These are phyloP conservation scores for Drosophila sucinea DNA, from an alignment of 1,140 invertebrate species.

Conservation along the genomic window DNA sequence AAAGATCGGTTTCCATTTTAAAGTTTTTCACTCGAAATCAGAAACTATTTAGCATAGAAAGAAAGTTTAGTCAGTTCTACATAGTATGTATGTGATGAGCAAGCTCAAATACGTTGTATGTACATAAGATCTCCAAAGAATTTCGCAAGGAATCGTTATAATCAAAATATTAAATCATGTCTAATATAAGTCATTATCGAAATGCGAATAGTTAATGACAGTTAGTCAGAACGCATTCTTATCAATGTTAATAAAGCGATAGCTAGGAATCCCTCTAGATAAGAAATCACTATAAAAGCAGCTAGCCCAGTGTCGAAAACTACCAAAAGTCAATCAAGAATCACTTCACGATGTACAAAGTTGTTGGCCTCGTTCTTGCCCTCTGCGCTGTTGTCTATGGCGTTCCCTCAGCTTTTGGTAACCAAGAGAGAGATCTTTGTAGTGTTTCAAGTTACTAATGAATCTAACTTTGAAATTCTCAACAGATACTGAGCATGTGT, in stretches of 20 bases:
- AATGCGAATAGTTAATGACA: background rate
- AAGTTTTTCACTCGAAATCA: no score
- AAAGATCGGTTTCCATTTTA: no score
- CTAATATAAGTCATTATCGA: background rate
- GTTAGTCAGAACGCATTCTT: slow-evolving; percentile 40
- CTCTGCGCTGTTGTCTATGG: slow-evolving; percentile 40
- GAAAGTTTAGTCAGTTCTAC: no score
- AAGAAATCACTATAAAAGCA: slow-evolving; percentile 45
- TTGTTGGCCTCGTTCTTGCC: slow-evolving; percentile 25
- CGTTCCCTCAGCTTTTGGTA: slow-evolving; percentile 23
- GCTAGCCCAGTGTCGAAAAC: background rate
- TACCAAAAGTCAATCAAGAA: slow-evolving; percentile 14
- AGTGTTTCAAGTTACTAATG: background rate
- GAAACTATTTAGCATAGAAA: no score
- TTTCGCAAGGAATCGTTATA: background rate
- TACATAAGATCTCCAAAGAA: background rate
- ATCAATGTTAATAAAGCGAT: slow-evolving; percentile 41
- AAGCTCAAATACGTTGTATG: no score
- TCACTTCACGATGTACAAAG: slow-evolving; percentile 38
- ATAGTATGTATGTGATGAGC: no score
- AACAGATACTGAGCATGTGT: slow-evolving; percentile 43
- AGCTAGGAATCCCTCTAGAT: slow-evolving; percentile 28
- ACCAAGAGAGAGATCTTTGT: background rate
- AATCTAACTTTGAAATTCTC: background rate
- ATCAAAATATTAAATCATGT: slow-evolving; percentile 5